These are phyloP conservation scores for Stercorarius parasiticus DNA, from an alignment of 2,113 vertebrate species.

Conservation along the genomic window DNA sequence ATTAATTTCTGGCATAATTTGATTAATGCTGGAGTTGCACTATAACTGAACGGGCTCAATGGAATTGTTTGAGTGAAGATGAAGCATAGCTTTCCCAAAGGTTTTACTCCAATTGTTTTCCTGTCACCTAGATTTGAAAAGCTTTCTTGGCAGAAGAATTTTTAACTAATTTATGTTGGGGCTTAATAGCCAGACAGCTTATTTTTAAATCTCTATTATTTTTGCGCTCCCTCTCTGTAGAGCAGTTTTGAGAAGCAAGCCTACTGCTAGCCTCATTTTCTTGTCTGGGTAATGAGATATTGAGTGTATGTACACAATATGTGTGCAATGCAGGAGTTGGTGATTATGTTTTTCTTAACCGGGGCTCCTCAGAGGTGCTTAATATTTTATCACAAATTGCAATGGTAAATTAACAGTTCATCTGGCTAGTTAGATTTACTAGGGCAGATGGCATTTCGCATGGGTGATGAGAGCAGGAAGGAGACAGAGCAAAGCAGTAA, in stretches of 20 bases:
- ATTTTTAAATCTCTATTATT: constrained; percentile 6
- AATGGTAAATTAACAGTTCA: constrained; percentile 24
- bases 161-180: neutral
- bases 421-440: constrained; percentile 1
- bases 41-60: neutral
- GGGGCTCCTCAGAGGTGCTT: neutral
- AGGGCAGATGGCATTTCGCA: constrained; percentile 30
- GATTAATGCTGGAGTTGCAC: neutral
- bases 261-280: neutral
- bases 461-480: neutral
- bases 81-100: neutral
- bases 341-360: neutral
- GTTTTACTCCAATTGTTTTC: constrained; percentile 16
- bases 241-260: neutral
- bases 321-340: neutral
- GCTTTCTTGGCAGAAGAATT: constrained; percentile 12
- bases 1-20: constrained; percentile 2
- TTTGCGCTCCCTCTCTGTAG: neutral
- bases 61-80: neutral
- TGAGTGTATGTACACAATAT: neutral
- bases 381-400: constrained; percentile 27
- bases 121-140: constrained; percentile 23
- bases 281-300: neutral
- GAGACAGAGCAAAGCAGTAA: constrained; percentile 36
- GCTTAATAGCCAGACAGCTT: neutral